These are phyloP conservation scores for Cyaniris semiargus DNA, from an alignment of 2,888 invertebrate species.

Conservation along the genomic window DNA sequence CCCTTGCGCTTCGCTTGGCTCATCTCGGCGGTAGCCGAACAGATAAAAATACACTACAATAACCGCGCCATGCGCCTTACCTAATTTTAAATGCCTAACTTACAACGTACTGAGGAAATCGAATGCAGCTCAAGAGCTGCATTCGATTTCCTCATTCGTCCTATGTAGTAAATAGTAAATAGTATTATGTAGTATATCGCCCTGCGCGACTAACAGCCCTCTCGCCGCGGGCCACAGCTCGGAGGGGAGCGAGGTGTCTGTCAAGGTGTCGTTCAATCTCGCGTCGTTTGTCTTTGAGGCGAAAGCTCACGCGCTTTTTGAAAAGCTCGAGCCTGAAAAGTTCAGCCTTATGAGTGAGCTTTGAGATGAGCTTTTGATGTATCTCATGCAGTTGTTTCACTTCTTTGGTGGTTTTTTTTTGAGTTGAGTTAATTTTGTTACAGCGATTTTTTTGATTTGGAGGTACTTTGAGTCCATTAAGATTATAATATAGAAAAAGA, in stretches of 20 bases:
- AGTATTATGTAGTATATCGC: not conserved
- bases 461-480: too few species aligned
- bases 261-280: not conserved
- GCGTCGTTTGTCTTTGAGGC: slow-evolving; percentile 9
- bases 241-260: not conserved
- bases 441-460: too few species aligned
- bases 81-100: too few species aligned
- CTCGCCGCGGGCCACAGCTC: not conserved
- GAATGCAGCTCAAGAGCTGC: too few species aligned
- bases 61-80: too few species aligned
- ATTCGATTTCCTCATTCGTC: too few species aligned
- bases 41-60: too few species aligned
- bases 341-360: not conserved
- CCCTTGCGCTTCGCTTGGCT: too few species aligned
- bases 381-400: not conserved
- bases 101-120: too few species aligned
- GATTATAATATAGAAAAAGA: too few species aligned
- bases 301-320: not conserved
- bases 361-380: not conserved
- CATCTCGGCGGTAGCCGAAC: too few species aligned
- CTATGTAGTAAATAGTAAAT: too few species aligned
- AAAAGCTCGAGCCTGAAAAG: not conserved
- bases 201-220: not conserved
- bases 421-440: not conserved
- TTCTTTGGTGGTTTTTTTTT: not conserved